Conservation (phyloP, 2,797 vertebrate genomes). For the Melanotaenia maccullochi region DNA sequence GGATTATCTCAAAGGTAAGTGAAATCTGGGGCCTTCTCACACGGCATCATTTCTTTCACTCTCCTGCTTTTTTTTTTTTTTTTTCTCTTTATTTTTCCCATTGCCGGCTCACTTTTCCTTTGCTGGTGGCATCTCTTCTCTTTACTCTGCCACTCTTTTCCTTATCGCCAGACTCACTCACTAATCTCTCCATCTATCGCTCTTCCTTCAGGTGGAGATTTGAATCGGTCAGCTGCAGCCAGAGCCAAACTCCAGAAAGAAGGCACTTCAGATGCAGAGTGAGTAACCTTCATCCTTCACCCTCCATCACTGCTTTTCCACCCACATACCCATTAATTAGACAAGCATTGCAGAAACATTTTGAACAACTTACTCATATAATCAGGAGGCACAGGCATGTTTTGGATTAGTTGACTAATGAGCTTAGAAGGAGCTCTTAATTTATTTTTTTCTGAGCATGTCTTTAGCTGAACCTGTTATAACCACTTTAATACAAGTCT, state of each 20-base stretch:
- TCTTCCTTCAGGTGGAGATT: constrained; percentile 85
- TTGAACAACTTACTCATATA: constrained; percentile 27
- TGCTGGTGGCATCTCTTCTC: constrained; percentile 7
- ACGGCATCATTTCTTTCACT: neutral
- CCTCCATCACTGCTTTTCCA: constrained; percentile 16
- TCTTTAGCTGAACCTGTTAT: constrained; percentile 7
- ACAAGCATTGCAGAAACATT: constrained; percentile 36
- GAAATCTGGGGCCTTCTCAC: neutral
- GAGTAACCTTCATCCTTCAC: constrained; percentile 73
- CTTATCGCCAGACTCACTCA: neutral
- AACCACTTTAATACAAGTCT: constrained; percentile 4
- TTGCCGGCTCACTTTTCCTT: neutral
- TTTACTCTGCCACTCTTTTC: constrained; percentile 12
- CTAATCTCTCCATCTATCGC: constrained; percentile 26
- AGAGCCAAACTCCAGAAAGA: constrained; percentile 85
- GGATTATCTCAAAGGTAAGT: constrained; percentile 87
- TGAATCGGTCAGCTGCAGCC: constrained; percentile 89
- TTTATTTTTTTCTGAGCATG: neutral
- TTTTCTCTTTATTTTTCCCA: neutral
- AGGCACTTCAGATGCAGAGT: constrained; percentile 84
- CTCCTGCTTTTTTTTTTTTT: neutral
- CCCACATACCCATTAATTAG: constrained; percentile 29
- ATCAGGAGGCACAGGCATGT: constrained; percentile 25
- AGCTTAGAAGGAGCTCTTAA: constrained; percentile 5
- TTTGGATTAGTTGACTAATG: constrained; percentile 9